Percentiles rank a stretch among this genome's conserved stretches.
Evolutionary conservation across 2,113 vertebrate genomes (phyloP).

Genomic region (Hippocampus mohnikei): DNA sequence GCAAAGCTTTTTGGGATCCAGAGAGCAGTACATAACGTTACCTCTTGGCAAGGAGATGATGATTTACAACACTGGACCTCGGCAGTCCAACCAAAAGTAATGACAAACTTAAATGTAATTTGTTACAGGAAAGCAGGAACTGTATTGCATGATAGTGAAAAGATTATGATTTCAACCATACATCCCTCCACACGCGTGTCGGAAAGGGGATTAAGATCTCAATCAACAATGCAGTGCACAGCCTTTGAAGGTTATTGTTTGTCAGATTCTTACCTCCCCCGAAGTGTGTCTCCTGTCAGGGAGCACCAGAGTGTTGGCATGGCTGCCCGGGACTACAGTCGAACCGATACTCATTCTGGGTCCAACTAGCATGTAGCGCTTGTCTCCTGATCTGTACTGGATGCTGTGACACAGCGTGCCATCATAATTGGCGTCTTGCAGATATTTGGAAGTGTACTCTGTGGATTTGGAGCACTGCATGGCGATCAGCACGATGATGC

Average conservation of each 20-base stretch:
- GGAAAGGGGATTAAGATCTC: too few species aligned
- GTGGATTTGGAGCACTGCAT: slow-evolving; percentile 62
- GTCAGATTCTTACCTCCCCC: not conserved
- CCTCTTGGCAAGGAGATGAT: not conserved
- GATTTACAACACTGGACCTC: too few species aligned
- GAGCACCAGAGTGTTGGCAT: not conserved
- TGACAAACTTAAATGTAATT: too few species aligned
- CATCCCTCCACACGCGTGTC: too few species aligned
- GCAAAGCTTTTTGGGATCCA: not conserved
- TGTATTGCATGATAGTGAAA: too few species aligned
- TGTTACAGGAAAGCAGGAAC: too few species aligned
- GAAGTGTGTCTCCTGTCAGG: not conserved
- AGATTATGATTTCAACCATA: too few species aligned
- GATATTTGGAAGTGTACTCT: slow-evolving; percentile 51
- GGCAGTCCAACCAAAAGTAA: too few species aligned
- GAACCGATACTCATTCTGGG: not conserved
- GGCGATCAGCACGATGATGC: slow-evolving; percentile 50
- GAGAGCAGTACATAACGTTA: not conserved
- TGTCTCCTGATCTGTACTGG: slow-evolving; percentile 69
- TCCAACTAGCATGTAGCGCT: slow-evolving; percentile 55
- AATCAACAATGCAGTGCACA: too few species aligned
- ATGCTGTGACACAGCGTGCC: slow-evolving; percentile 63
- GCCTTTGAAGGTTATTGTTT: not conserved
- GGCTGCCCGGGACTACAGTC: not conserved
- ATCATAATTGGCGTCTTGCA: slow-evolving; percentile 51